Evolutionary conservation across 2,888 invertebrate genomes (phyloP), one percentile per base, ranked within the genome.

Genomic region (Heliconius ethilla): DNA sequence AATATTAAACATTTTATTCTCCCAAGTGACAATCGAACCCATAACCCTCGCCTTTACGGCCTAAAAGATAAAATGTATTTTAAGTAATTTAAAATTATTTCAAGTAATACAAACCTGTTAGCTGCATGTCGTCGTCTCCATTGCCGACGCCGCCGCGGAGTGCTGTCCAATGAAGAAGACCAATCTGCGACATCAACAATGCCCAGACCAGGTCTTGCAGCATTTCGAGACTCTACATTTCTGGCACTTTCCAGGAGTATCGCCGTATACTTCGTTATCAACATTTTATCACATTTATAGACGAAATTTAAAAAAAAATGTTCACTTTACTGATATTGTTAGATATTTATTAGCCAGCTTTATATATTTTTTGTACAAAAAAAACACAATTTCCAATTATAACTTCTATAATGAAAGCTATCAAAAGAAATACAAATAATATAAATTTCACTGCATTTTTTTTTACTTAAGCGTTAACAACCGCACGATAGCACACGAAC

Each of bases 241-340:
- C 94, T 92, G n/a, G 96, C 95, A 79, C 96, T 96, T 88, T 96
- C 96, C 90, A 96, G 89, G 86, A 96, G 87, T 79, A 96, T 94
- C 74, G 96, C 95, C n/a, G 96, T 96, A 85, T 96, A 96, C 87
- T 96, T 95, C 33, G 96, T 96, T 88, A 96, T 96, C 89, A 96
- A 93, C 96, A 96, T 96, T 83, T 91, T 78, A 25, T 70, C 78
- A 81, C 82, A 75, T 75, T 72, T 76, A 75, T 80, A 79, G 70
- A 65, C 66, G 4, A n/a, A 70, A 59, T 59, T 75, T 55, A 70
- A 74, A 66, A 76, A 27, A 70, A 78, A 78, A 63, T 27, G 33
- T 73, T 18, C 65, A 70, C 74, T 70, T 67, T 63, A 74, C 74
- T 29, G 25, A 25, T 69, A 15, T 25, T 25, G 10, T 59, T n/a